phyloP scores from a whole-genome alignment of 2,888 invertebrate genomes.

The Xestobium rufovillosum region DNA sequence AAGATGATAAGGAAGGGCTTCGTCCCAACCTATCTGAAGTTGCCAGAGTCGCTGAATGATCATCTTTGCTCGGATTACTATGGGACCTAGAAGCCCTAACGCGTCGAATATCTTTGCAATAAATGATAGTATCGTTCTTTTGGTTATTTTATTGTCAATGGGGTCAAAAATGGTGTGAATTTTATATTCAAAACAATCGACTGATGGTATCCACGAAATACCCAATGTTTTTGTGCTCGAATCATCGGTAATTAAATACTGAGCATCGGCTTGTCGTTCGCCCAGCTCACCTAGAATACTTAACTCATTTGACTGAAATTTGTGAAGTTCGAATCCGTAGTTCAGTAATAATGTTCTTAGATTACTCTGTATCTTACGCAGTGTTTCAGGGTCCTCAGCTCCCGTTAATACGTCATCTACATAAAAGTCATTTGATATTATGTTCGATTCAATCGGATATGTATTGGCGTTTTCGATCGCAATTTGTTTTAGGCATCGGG shows the following conservation, averaged over 20 bases:
- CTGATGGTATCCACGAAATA: constrained; percentile 11
- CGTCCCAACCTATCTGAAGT: constrained; percentile 10
- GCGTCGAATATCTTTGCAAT: constrained; percentile 7
- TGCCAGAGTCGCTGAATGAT: constrained; percentile 11
- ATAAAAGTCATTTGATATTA: too few species aligned
- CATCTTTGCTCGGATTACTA: constrained; percentile 7
- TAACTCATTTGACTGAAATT: too few species aligned
- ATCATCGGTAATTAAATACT: constrained; percentile 11
- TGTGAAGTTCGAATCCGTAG: too few species aligned
- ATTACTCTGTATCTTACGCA: too few species aligned
- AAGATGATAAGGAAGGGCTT: constrained; percentile 8
- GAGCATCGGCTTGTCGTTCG: too few species aligned
- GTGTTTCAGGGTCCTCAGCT: too few species aligned
- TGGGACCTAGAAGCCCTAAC: constrained; percentile 6
- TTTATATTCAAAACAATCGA: constrained; percentile 11
- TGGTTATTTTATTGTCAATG: constrained; percentile 6
- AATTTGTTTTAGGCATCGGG: too few species aligned
- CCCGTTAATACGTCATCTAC: too few species aligned
- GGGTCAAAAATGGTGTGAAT: constrained; percentile 4
- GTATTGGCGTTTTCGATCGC: too few species aligned
- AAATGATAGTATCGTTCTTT: constrained; percentile 6
- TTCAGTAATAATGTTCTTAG: too few species aligned
- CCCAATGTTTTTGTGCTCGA: constrained; percentile 10
- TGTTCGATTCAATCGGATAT: too few species aligned
- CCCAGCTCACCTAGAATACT: too few species aligned